Evolutionary conservation across 2,797 vertebrate genomes (phyloP), one percentile per base, ranked within the genome.

Genomic region (Xiphophorus birchmanni): DNA sequence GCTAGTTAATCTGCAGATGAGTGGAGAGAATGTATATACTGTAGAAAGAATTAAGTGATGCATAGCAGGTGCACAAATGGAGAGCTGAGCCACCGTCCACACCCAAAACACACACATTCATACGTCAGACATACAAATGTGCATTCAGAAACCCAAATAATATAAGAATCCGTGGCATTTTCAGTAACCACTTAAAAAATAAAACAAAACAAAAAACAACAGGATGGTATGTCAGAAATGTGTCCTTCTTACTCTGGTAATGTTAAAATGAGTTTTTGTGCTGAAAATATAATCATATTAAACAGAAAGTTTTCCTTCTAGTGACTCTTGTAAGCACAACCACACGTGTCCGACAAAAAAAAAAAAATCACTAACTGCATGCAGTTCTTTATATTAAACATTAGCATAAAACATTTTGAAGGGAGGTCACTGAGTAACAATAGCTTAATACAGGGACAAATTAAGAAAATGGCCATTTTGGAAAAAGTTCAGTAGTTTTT

Each of bases 201-300:
- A 29, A 11, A 60, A 29, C 1, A 60, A 40, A 67, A 60, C 23
- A 26, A 58, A 58, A 47, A 81, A 86, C 82, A 90, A 85, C 83
- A 90, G 79, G 83, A 89, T 87, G 89, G 74, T 65, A n/a, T 80
- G 29, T 74, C 42, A 48, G 76, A 85, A 72, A 23, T 67, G 80
- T 89, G 82, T 80, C 88, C 82, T 87, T 47, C 74, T 84, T 84
- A 79, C 79, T 21, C 32, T 79, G 73, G 74, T 75, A 82, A 74
- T 79, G 80, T 45, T 72, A 77, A 82, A 87, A 82, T 83, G 40
- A 13, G 72, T 50, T 83, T 80, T 84, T 86, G 37, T 58, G 56
- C 80, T 77, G 72, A 81, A 80, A 83, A 78, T 78, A 82, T 82
- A 82, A 82, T 76, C 72, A 72, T 69, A 75, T 81, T 79, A 48